A percentile compares a stretch with the other conserved stretches of the same genome.
These are phyloP conservation scores for Rhyzopertha dominica DNA, from an alignment of 1,140 invertebrate species.

Conservation along the genomic window DNA sequence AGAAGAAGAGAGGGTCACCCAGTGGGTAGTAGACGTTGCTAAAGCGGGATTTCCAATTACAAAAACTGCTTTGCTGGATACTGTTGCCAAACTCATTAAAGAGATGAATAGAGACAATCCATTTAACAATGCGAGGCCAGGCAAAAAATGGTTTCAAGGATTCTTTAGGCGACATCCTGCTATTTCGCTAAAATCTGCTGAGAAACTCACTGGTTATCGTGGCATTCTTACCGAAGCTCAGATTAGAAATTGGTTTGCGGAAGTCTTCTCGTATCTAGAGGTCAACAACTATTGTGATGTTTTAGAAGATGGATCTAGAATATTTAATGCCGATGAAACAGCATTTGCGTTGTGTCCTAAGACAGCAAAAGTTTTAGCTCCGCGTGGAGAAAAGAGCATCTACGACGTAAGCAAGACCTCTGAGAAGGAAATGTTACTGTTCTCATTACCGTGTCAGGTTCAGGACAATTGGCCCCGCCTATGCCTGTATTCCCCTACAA, in stretches of 20 bases:
- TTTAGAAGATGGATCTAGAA: too few relatives aligned
- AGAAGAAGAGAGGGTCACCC: slow-evolving; percentile 8
- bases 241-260: too few relatives aligned
- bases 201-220: too few relatives aligned
- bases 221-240: too few relatives aligned
- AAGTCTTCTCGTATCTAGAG: too few relatives aligned
- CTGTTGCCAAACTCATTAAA: slow-evolving; percentile 14
- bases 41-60: slow-evolving; percentile 21
- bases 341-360: slow-evolving; percentile 2
- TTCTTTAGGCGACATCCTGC: slow-evolving; percentile 13
- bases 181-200: background rate
- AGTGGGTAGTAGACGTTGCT: slow-evolving; percentile 7
- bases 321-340: slow-evolving; percentile 1
- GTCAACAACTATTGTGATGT: background rate
- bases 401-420: slow-evolving; percentile 1
- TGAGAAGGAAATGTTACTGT: slow-evolving; percentile 31
- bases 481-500: slow-evolving; percentile 37
- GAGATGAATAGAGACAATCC: slow-evolving; percentile 11
- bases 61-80: slow-evolving; percentile 21
- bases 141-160: slow-evolving; percentile 12
- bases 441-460: slow-evolving; percentile 34
- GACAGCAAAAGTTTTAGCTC: background rate
- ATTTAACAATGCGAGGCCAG: slow-evolving; percentile 19
- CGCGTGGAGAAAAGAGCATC: too few relatives aligned
- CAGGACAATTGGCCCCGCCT: slow-evolving; percentile 25